These are phyloP conservation scores for Pogonomyrmex barbatus DNA, from an alignment of 1,140 invertebrate species.

Conservation along the genomic window DNA sequence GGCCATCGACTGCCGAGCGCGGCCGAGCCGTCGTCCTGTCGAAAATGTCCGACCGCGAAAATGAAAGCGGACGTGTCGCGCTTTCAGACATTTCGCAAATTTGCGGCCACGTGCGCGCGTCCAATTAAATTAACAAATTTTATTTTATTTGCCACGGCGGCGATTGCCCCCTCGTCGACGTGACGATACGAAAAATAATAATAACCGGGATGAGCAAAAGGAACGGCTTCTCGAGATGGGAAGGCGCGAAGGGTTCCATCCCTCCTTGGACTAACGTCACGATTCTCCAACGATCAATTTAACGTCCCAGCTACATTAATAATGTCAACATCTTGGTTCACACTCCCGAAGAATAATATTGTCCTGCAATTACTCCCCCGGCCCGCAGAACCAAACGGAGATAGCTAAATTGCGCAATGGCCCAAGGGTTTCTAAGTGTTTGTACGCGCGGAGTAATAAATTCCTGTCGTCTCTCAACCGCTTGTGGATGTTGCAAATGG, in stretches of 20 bases:
- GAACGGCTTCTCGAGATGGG: neutral
- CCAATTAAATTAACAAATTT: constrained; percentile 50
- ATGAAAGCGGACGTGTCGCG: constrained; percentile 55
- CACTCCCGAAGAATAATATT: constrained; percentile 72
- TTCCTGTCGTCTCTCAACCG: constrained; percentile 30
- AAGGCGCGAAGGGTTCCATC: neutral
- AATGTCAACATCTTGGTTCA: constrained; percentile 68
- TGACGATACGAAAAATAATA: constrained; percentile 31
- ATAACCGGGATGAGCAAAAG: neutral
- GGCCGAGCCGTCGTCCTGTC: neutral
- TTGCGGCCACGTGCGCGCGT: constrained; percentile 29
- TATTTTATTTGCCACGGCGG: constrained; percentile 7
- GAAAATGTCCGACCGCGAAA: constrained; percentile 51
- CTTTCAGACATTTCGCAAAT: constrained; percentile 54
- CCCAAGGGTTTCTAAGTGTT: constrained; percentile 62
- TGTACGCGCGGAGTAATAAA: constrained; percentile 44
- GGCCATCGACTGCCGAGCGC: constrained; percentile 3
- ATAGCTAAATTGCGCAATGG: constrained; percentile 42
- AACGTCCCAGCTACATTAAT: constrained; percentile 55
- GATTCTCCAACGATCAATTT: constrained; percentile 51
- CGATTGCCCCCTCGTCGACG: neutral
- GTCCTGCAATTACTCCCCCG: constrained; percentile 62
- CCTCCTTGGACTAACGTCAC: constrained; percentile 27
- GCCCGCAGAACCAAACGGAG: neutral
- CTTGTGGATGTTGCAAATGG: neutral